phyloP scores from a whole-genome alignment of 2,113 vertebrate genomes.

The Rattus rattus region DNA sequence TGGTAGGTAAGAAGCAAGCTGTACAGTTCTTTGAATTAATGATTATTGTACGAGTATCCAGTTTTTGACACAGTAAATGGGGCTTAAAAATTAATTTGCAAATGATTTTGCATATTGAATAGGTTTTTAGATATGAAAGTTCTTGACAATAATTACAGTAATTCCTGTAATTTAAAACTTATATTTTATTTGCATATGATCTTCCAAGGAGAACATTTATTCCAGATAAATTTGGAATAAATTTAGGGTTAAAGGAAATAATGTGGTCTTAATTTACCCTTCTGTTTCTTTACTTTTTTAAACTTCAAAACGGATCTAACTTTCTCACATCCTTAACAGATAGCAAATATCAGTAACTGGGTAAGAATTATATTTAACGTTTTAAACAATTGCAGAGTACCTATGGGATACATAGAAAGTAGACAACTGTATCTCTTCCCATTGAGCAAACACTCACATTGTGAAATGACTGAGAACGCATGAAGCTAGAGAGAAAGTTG shows the following conservation, averaged over 20 bases:
- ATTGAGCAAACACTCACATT: neutral
- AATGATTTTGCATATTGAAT: neutral
- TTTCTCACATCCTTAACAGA: neutral
- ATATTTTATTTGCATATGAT: neutral
- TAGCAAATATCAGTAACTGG: neutral
- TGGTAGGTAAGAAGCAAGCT: neutral
- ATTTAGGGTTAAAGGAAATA: neutral
- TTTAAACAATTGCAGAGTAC: neutral
- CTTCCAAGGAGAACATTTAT: neutral
- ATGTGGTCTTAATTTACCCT: neutral
- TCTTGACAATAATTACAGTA: constrained; percentile 23
- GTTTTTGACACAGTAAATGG: neutral
- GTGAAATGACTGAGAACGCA: neutral
- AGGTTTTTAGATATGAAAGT: neutral
- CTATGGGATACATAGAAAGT: neutral
- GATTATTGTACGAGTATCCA: neutral
- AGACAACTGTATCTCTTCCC: neutral
- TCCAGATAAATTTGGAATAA: constrained; percentile 1
- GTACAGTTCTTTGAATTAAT: neutral
- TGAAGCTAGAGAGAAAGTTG: neutral
- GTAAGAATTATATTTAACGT: neutral
- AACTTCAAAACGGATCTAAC: constrained; percentile 31
- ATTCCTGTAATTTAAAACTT: constrained; percentile 23
- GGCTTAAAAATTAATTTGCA: constrained; percentile 19
- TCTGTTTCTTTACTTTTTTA: constrained; percentile 6